Percentiles rank a stretch among this genome's conserved stretches.
Conservation (phyloP, 2,113 vertebrate species). For the Lagopus leucura region DNA sequence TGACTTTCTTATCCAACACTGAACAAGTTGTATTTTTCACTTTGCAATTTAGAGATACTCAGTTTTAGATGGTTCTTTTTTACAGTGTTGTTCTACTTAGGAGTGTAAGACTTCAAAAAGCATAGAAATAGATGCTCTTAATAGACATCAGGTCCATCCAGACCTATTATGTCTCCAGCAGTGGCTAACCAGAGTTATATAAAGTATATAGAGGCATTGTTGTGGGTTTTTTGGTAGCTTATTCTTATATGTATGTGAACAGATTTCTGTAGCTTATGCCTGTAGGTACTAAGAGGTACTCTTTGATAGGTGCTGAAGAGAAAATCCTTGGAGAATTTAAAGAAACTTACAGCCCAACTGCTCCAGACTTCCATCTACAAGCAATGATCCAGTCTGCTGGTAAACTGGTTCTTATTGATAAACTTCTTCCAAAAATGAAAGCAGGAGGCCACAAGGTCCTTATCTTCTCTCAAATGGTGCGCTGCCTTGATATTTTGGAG, state of each 20-base stretch:
- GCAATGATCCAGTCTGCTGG: constrained; percentile 99
- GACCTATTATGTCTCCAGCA: not conserved
- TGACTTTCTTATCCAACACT: not conserved
- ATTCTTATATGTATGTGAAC: rapidly evolving
- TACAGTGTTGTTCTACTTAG: not conserved
- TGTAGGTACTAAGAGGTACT: rapidly evolving
- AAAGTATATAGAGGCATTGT: not conserved
- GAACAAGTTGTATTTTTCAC: not conserved
- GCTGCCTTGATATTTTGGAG: constrained; percentile 97
- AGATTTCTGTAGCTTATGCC: not conserved
- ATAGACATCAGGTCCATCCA: not conserved
- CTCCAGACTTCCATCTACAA: constrained; percentile 94
- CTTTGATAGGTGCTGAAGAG: constrained; percentile 91
- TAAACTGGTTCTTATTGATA: constrained; percentile 97
- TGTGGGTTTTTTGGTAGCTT: not conserved
- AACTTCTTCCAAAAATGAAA: constrained; percentile 99
- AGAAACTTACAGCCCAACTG: constrained; percentile 88
- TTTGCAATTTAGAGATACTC: rapidly evolving
- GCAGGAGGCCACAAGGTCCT: constrained; percentile 98
- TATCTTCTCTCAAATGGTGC: constrained; percentile 99
- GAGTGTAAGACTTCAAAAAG: not conserved
- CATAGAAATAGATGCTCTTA: not conserved
- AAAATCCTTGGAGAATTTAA: constrained; percentile 98
- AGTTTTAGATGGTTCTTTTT: not conserved
- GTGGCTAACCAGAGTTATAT: not conserved